Conservation (phyloP, 2,888 invertebrate genomes). For the Hydraecia micacea region DNA sequence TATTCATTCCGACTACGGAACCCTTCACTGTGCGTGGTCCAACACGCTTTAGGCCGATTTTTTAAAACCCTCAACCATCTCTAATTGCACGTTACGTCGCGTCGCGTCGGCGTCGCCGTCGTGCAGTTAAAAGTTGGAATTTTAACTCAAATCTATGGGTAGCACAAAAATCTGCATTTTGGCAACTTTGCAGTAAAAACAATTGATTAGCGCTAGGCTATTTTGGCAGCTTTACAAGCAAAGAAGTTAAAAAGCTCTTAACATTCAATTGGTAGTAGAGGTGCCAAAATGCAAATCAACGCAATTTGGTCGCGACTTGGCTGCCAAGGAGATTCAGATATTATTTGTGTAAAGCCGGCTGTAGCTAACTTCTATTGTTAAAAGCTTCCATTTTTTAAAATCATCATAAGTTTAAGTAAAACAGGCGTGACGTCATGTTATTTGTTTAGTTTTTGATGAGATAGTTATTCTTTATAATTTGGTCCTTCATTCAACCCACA, state of each 20-base stretch:
- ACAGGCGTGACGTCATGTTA: too few species aligned
- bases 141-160: neutral
- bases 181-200: slow-evolving; percentile 23
- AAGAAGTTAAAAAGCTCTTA: slow-evolving; percentile 41
- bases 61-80: neutral
- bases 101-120: too few species aligned
- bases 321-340: neutral
- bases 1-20: neutral
- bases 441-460: neutral
- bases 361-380: neutral
- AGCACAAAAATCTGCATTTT: slow-evolving; percentile 17
- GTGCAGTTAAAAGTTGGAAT: neutral
- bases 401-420: neutral
- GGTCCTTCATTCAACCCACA: neutral
- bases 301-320: slow-evolving; percentile 17
- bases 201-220: neutral
- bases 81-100: too few species aligned
- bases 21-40: neutral
- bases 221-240: slow-evolving; percentile 36
- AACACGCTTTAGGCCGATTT: neutral
- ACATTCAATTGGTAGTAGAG: slow-evolving; percentile 34
- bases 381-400: neutral
- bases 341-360: neutral
- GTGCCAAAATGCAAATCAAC: slow-evolving; percentile 45
- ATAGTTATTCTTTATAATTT: too few species aligned